These are phyloP conservation scores for Anisognathus igniventris DNA, from an alignment of 2,797 vertebrate genomes.

Conservation along the genomic window DNA sequence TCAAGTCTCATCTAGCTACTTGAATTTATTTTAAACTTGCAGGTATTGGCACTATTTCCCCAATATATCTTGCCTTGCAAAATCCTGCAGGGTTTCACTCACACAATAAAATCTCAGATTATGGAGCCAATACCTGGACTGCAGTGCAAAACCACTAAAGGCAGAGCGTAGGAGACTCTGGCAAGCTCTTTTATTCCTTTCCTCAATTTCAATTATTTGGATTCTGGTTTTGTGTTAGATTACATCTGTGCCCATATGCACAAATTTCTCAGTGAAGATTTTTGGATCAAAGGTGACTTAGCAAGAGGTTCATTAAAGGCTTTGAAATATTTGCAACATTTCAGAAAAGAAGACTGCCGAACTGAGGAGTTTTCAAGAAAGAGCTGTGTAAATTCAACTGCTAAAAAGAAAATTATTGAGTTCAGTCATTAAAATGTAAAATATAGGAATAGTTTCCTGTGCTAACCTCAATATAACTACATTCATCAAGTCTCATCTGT, in stretches of 20 bases:
- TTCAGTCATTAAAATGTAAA: not conserved
- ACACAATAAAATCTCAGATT: not conserved
- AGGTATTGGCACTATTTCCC: not conserved
- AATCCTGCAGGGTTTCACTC: not conserved
- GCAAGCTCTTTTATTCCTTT: not conserved
- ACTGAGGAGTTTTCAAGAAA: not conserved
- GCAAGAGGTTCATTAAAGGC: not conserved
- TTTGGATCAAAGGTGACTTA: not conserved
- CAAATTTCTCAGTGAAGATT: not conserved
- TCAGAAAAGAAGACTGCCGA: not conserved
- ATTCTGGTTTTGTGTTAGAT: not conserved
- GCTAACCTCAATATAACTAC: not conserved
- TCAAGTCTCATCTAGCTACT: not conserved
- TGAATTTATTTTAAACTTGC: not conserved
- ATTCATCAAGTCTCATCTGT: not conserved
- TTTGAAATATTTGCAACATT: not conserved
- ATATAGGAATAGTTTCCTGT: not conserved
- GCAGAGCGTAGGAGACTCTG: not conserved
- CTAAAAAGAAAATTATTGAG: not conserved
- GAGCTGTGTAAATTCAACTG: not conserved
- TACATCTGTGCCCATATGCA: not conserved
- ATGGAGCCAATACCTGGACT: not conserved
- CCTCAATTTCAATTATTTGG: not conserved
- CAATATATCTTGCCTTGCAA: not conserved
- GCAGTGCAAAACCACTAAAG: not conserved